Percentiles rank a stretch among this genome's conserved stretches.
Evolutionary conservation across 2,113 vertebrate species (phyloP).

Genomic region (Antechinus stuartii): DNA sequence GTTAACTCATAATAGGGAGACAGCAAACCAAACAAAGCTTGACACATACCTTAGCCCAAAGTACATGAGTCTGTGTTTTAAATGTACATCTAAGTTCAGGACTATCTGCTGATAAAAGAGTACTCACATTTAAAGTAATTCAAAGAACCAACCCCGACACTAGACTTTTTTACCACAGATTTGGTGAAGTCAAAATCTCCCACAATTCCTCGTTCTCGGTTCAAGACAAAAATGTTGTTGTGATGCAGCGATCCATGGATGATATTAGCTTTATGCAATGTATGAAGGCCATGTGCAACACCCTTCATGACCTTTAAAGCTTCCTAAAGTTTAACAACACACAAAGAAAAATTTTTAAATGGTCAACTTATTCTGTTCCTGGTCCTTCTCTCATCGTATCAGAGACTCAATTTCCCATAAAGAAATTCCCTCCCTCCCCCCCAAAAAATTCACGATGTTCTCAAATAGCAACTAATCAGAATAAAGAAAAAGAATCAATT

Average conservation of each 20-base stretch:
- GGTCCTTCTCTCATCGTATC: slow-evolving; percentile 44
- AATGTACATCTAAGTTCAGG: background rate
- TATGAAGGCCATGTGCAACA: slow-evolving; percentile 85
- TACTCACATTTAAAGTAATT: background rate
- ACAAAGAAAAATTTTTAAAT: slow-evolving; percentile 60
- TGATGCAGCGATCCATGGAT: slow-evolving; percentile 88
- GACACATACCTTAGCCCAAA: background rate
- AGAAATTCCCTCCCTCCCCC: slow-evolving; percentile 15
- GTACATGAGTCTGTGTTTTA: background rate
- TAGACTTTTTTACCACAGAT: slow-evolving; percentile 82
- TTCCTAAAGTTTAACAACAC: slow-evolving; percentile 82
- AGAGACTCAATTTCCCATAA: slow-evolving; percentile 37
- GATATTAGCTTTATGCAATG: slow-evolving; percentile 83
- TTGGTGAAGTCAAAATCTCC: slow-evolving; percentile 91
- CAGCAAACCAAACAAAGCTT: background rate
- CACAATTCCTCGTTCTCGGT: slow-evolving; percentile 86
- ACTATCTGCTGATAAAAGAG: background rate
- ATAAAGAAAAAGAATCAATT: slow-evolving; percentile 22
- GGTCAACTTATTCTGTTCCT: slow-evolving; percentile 46
- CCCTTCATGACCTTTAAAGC: slow-evolving; percentile 87
- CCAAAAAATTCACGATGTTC: slow-evolving; percentile 1
- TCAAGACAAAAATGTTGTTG: slow-evolving; percentile 89
- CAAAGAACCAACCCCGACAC: background rate
- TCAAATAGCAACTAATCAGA: slow-evolving; percentile 33
- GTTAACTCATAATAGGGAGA: background rate